These are phyloP conservation scores for Varecia variegata DNA, from an alignment of 2,797 vertebrate genomes.

Conservation along the genomic window DNA sequence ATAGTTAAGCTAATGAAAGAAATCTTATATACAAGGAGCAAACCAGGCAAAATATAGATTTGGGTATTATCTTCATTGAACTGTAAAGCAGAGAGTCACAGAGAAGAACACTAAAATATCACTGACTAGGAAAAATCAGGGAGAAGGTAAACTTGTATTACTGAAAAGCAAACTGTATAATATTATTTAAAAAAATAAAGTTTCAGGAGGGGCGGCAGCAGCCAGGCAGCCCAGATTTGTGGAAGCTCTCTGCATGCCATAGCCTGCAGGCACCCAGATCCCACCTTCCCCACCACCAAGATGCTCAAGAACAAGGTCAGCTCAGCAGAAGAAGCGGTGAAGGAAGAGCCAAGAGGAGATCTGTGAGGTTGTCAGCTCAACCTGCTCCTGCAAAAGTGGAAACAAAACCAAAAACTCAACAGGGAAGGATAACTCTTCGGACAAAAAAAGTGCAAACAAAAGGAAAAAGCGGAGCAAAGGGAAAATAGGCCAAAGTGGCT, in stretches of 20 bases:
- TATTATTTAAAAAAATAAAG: background rate
- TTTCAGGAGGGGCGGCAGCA: background rate
- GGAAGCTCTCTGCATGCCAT: no score
- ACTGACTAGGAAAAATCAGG: background rate
- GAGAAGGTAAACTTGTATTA: background rate
- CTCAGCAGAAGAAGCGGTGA: background rate
- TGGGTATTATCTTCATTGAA: background rate
- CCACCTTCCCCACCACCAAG: background rate
- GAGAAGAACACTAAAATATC: background rate
- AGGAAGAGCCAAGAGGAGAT: background rate
- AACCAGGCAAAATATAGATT: background rate
- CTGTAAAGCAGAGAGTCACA: background rate
- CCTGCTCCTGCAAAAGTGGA: background rate
- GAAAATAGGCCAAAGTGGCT: background rate
- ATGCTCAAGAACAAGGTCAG: background rate
- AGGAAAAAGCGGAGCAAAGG: background rate
- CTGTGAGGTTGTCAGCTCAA: background rate
- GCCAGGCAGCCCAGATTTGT: background rate
- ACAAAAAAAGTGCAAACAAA: background rate
- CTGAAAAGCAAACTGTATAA: background rate
- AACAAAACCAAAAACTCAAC: background rate
- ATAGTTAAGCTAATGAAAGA: slow-evolving; percentile 5
- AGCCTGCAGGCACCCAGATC: no score
- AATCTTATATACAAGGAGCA: background rate
- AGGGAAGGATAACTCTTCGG: background rate